Conservation (phyloP, 1,140 invertebrate species). For the Cydia fagiglandana region DNA sequence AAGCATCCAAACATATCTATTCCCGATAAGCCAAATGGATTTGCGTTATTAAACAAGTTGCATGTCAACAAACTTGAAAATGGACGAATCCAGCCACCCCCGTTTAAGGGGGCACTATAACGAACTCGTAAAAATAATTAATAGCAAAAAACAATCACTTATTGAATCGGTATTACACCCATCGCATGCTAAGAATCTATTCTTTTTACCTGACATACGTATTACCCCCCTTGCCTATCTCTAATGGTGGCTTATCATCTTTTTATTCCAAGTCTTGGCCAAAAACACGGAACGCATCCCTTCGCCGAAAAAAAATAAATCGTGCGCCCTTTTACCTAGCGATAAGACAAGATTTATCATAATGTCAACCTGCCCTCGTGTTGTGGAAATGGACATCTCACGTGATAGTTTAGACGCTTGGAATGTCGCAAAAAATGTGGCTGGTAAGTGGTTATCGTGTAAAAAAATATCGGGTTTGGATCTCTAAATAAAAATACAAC, state of each 20-base stretch:
- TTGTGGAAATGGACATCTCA: constrained; percentile 25
- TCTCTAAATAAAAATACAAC: neutral
- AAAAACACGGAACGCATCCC: constrained; percentile 53
- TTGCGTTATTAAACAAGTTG: constrained; percentile 1
- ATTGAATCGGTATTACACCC: constrained; percentile 32
- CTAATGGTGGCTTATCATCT: constrained; percentile 57
- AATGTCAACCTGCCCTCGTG: constrained; percentile 39
- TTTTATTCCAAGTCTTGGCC: constrained; percentile 54
- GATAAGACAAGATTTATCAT: constrained; percentile 41
- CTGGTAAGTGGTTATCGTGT: neutral
- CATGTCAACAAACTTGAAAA: constrained; percentile 19
- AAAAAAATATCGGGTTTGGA: neutral
- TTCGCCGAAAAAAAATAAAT: constrained; percentile 44
- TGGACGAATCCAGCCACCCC: neutral
- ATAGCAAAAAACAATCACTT: constrained; percentile 29
- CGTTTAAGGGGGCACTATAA: neutral
- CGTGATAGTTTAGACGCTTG: constrained; percentile 6
- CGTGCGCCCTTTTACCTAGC: constrained; percentile 19
- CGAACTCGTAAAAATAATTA: constrained; percentile 27
- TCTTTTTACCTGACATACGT: constrained; percentile 42
- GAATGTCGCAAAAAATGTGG: constrained; percentile 8
- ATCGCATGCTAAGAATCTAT: constrained; percentile 54
- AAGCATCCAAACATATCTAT: neutral
- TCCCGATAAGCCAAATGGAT: neutral
- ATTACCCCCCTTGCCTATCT: constrained; percentile 47